Evolutionary conservation across 2,113 vertebrate species (phyloP).

Genomic region (Anguilla japonica): DNA sequence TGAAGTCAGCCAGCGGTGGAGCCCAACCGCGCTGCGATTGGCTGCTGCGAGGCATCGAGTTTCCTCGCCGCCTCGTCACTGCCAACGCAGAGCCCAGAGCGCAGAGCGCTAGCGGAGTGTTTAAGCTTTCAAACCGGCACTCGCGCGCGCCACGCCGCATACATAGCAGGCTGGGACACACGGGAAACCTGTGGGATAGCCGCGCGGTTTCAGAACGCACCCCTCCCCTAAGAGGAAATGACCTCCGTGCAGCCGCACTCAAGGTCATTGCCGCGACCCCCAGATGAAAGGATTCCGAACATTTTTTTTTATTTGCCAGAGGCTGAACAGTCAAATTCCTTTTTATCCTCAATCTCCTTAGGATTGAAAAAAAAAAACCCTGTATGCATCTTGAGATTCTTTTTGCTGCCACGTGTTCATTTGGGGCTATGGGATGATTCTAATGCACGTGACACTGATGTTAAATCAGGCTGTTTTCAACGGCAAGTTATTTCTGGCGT

Average conservation of each 20-base stretch:
- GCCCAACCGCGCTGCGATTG: not conserved
- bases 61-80: not conserved
- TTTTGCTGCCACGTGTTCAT: not conserved
- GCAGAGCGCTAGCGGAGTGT: not conserved
- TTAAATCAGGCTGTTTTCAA: not conserved
- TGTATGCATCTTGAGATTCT: not conserved
- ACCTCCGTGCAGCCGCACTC: conserved; percentile 37
- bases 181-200: not conserved
- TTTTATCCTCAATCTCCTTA: not conserved
- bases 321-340: not conserved
- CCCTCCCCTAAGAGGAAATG: not conserved
- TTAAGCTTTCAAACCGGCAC: conserved; percentile 8
- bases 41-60: not conserved
- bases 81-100: not conserved
- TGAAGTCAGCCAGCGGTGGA: not conserved
- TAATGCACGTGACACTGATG: not conserved
- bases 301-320: not conserved
- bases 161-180: not conserved
- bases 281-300: conserved; percentile 3
- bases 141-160: not conserved
- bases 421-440: not conserved
- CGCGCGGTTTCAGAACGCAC: not conserved
- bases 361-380: not conserved
- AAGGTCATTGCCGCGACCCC: conserved; percentile 66
- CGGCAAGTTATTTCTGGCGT: not conserved